Conservation (phyloP, 2,888 invertebrate genomes). For the Athetis lepigone region DNA sequence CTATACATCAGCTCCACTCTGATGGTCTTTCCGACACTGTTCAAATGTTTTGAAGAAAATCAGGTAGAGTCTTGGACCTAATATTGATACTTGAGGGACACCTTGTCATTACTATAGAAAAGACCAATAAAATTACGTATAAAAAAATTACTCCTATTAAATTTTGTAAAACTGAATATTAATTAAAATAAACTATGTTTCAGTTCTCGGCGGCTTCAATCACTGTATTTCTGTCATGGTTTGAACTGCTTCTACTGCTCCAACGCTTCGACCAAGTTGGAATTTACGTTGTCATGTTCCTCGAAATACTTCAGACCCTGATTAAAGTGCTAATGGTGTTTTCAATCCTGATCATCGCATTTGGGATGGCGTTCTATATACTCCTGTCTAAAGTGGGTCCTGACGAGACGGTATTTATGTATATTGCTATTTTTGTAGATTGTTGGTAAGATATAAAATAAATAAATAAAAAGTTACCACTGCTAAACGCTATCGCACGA, state of each 20-base stretch:
- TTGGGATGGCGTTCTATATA: constrained; percentile 96
- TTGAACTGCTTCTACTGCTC: constrained; percentile 95
- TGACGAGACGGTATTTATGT: constrained; percentile 54
- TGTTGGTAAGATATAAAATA: constrained; percentile 43
- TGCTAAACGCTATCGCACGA: constrained; percentile 34
- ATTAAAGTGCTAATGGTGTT: constrained; percentile 96
- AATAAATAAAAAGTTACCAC: constrained; percentile 45
- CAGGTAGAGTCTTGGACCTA: constrained; percentile 78
- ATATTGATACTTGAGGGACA: background rate
- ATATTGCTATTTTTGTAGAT: constrained; percentile 49
- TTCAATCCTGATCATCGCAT: constrained; percentile 97
- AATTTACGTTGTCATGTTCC: constrained; percentile 98
- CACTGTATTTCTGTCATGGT: constrained; percentile 97
- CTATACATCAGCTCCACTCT: constrained; percentile 93
- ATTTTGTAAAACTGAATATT: background rate
- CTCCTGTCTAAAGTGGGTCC: constrained; percentile 94
- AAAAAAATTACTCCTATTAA: too few species aligned
- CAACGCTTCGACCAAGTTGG: constrained; percentile 96
- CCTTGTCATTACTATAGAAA: background rate
- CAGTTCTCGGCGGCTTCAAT: constrained; percentile 95
- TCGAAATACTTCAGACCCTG: constrained; percentile 96
- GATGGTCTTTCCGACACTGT: constrained; percentile 92
- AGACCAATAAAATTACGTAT: too few species aligned
- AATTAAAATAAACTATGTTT: constrained; percentile 53
- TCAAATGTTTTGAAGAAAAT: constrained; percentile 73